Conservation (phyloP, 1,140 invertebrate species). For the Lepidurus couesii region DNA sequence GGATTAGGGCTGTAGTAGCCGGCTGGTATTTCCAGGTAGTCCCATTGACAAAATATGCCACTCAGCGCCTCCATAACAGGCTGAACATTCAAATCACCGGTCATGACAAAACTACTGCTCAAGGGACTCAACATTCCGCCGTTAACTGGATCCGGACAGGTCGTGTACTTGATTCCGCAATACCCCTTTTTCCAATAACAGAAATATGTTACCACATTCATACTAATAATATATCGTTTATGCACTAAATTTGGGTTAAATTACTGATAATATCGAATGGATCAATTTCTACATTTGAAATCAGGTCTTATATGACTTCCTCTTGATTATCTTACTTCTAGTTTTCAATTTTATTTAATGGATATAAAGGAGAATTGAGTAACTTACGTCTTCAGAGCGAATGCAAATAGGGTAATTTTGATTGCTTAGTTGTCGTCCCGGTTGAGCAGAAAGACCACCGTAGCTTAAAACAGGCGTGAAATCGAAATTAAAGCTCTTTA, state of each 20-base stretch:
- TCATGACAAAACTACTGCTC: conserved; percentile 19
- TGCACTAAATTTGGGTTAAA: too few relatives aligned
- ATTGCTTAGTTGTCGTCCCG: conserved; percentile 64
- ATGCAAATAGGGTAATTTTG: conserved; percentile 70
- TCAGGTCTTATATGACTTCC: too few relatives aligned
- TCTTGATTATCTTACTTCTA: too few relatives aligned
- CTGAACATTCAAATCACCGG: background rate
- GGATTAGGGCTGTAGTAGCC: conserved; percentile 13
- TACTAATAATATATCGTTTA: too few relatives aligned
- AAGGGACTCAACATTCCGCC: background rate
- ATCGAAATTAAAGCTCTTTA: conserved; percentile 71
- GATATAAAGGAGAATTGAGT: background rate
- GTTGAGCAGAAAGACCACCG: conserved; percentile 32
- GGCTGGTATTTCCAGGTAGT: conserved; percentile 17
- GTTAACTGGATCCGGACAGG: background rate
- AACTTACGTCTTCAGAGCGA: conserved; percentile 38
- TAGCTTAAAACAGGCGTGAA: conserved; percentile 49
- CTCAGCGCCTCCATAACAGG: conserved; percentile 13
- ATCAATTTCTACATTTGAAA: too few relatives aligned
- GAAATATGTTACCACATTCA: background rate
- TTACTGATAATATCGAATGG: too few relatives aligned
- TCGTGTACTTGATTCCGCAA: background rate
- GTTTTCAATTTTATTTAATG: background rate
- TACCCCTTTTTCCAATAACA: background rate
- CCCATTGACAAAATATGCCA: conserved; percentile 14